Base-by-base conservation (phyloP, 2,797 vertebrate genomes). In the Masticophis lateralis region DNA sequence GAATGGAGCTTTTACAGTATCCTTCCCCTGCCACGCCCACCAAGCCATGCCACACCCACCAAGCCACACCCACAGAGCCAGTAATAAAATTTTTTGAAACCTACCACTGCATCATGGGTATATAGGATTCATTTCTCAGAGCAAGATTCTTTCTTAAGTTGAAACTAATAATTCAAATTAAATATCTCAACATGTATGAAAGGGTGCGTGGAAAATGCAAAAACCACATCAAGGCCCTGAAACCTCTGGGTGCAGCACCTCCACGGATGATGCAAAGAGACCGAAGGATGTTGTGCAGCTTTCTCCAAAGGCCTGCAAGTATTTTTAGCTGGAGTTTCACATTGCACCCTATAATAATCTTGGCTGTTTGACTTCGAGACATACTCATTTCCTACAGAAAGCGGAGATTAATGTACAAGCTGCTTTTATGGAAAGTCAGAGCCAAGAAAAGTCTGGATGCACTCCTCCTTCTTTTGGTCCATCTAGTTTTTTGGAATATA, bases 281-380 rank as follows among this genome's bases (percentile, higher is more conserved):
- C 32, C 92, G 69, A 89, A 79, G 90, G 91, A 86, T 91, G 96
- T 94, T 97, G 32, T 94, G 95, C 96, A 92, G 60, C 74, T 88
- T 88, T 95, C 51, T 91, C 92, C 61, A 92, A 96, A 89, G 94
- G 94, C 92, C 88, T 91, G 94, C 47, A 20, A 93, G 93, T 93
- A 96, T 96, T 97, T 97, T 96, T 51, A 96, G 87, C 93, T 74
- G 20, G 53, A 4, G 66, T 92, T 96, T 96, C 93, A 89, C 92
- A 92, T 96, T 94, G 95, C 96, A 96, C 95, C 96, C 97, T 95
- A 94, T 96, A 96, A 98, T 96, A 96, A 93, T 93, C 94, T 92
- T 69, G 89, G 32, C 43, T 37, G 5, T 28, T 66, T 59, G 63
- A 92, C 25, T 61, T 90, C 10, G 69, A 55, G 53, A 87, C 88